Evolutionary conservation across 2,797 vertebrate genomes (phyloP).

Genomic region (Scolopax rusticola): DNA sequence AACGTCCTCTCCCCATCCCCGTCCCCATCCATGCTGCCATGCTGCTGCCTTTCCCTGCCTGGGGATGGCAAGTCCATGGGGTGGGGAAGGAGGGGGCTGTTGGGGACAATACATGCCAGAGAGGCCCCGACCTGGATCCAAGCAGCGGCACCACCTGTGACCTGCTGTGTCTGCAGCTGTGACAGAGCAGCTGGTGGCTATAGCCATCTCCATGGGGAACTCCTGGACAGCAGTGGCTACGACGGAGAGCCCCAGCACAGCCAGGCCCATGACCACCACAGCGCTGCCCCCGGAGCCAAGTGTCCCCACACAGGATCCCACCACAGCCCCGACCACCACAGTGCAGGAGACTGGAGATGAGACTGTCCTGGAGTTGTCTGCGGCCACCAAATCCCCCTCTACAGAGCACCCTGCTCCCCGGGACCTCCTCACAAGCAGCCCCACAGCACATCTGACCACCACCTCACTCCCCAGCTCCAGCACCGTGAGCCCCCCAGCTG

Average conservation of each 20-base stretch:
- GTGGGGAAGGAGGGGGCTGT: neutral
- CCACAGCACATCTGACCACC: accelerated
- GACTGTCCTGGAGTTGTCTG: accelerated
- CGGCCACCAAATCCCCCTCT: accelerated
- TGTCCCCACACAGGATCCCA: accelerated
- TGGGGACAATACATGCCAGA: accelerated
- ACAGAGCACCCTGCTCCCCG: accelerated
- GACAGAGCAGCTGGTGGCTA: accelerated
- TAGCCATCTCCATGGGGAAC: neutral
- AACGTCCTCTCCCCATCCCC: neutral
- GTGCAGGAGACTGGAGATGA: accelerated
- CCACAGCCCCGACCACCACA: neutral
- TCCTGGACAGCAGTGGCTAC: accelerated
- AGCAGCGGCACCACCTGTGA: accelerated
- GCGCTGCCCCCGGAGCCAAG: accelerated
- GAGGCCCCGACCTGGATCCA: accelerated
- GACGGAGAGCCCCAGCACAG: accelerated
- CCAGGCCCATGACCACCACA: accelerated
- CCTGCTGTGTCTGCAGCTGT: neutral
- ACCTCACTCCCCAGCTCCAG: accelerated
- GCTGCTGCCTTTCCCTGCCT: neutral
- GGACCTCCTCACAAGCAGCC: accelerated
- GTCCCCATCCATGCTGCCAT: accelerated
- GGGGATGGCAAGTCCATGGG: accelerated
- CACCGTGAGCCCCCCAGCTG: accelerated